Conservation (phyloP, 2,797 vertebrate species). For the Microcaecilia unicolor region DNA sequence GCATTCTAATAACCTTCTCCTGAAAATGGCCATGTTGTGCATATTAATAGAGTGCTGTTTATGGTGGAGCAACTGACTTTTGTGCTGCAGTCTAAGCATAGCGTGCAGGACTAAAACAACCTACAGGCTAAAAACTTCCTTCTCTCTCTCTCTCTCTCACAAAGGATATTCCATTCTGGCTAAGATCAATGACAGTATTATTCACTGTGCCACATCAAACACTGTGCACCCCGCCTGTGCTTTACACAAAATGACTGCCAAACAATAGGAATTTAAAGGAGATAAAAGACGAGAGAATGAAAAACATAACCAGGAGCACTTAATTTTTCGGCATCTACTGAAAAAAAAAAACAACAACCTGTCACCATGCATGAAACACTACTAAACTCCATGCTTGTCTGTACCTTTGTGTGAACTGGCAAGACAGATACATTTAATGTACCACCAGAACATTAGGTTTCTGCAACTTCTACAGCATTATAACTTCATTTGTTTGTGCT, state of each 20-base stretch:
- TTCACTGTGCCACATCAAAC: constrained; percentile 66
- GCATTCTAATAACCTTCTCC: constrained; percentile 81
- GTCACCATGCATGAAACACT: not conserved
- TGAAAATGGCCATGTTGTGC: constrained; percentile 66
- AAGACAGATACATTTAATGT: too few species aligned
- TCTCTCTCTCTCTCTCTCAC: constrained; percentile 41
- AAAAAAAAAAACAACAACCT: not conserved
- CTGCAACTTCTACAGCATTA: too few species aligned
- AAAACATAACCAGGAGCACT: too few species aligned
- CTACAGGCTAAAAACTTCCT: constrained; percentile 44
- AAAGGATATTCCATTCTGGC: constrained; percentile 42
- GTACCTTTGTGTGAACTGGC: too few species aligned
- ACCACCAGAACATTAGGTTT: too few species aligned
- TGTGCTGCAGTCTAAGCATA: constrained; percentile 27
- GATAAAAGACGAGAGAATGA: constrained; percentile 58
- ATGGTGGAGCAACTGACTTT: constrained; percentile 38
- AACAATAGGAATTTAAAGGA: constrained; percentile 48
- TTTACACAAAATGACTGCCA: constrained; percentile 58
- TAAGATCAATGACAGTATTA: constrained; percentile 33
- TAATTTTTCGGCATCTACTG: constrained; percentile 19
- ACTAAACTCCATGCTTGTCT: too few species aligned
- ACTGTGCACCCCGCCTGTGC: constrained; percentile 28
- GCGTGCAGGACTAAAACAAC: constrained; percentile 38
- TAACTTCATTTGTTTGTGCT: too few species aligned
- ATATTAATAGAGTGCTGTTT: constrained; percentile 62